phyloP scores from a whole-genome alignment of 2,113 vertebrate genomes.

The Bungarus multicinctus region DNA sequence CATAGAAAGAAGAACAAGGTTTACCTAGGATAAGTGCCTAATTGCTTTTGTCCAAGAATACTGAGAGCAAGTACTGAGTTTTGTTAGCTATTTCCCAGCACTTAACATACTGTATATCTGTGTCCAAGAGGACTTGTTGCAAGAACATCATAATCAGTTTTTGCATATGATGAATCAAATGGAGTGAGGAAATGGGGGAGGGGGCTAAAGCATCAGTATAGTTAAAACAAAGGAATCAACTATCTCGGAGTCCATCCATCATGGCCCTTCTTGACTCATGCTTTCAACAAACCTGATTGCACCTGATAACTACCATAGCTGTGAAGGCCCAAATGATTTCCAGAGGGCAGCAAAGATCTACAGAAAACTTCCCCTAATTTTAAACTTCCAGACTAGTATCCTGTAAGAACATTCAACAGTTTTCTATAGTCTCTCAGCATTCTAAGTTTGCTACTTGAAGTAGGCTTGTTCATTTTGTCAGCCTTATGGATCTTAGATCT shows the following conservation, averaged over 20 bases:
- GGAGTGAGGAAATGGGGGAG: background rate
- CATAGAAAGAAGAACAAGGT: background rate
- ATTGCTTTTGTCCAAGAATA: background rate
- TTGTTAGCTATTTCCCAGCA: background rate
- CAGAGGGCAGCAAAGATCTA: background rate
- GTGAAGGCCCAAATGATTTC: background rate
- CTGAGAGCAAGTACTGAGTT: background rate
- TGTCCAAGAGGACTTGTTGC: too few species aligned
- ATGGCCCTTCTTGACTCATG: background rate
- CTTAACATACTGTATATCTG: background rate
- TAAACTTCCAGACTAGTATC: background rate
- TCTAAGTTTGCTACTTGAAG: background rate
- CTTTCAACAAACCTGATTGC: background rate
- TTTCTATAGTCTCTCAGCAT: background rate
- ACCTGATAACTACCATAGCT: background rate
- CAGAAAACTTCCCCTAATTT: background rate
- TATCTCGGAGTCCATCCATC: background rate
- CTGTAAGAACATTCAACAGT: background rate
- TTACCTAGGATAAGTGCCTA: background rate
- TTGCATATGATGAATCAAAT: background rate
- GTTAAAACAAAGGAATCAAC: background rate
- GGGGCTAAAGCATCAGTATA: background rate
- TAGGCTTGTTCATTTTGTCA: background rate
- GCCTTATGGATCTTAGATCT: background rate
- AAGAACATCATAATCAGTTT: background rate